phyloP scores from a whole-genome alignment of 2,888 invertebrate species.

The Harpalus rubripes region DNA sequence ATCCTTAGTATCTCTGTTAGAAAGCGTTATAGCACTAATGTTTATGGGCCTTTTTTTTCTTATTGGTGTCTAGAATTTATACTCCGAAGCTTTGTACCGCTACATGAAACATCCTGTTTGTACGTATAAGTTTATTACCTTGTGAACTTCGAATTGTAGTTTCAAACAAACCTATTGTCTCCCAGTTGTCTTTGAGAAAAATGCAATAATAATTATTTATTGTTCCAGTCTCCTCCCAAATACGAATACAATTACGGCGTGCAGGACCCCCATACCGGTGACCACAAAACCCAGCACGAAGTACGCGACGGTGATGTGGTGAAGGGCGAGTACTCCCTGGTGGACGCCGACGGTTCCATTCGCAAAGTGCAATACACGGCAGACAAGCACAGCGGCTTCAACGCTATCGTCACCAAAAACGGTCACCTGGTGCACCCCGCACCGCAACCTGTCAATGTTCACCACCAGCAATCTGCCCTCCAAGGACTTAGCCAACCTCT shows the following conservation, averaged over 20 bases:
- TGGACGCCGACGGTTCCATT: slow-evolving; percentile 54
- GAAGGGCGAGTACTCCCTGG: slow-evolving; percentile 57
- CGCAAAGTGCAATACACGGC: slow-evolving; percentile 60
- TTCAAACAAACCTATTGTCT: no score
- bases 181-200: no score
- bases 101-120: no score
- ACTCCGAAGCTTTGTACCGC: no score
- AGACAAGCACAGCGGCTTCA: slow-evolving; percentile 56
- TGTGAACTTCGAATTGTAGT: no score
- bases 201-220: no score
- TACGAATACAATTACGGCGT: slow-evolving; percentile 60
- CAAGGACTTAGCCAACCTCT: slow-evolving; percentile 1
- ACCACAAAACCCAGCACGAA: slow-evolving; percentile 55
- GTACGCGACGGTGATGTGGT: slow-evolving; percentile 56
- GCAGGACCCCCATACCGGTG: slow-evolving; percentile 53
- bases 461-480: slow-evolving; percentile 11
- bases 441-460: neutral
- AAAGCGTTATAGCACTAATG: no score
- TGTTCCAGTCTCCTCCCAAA: slow-evolving; percentile 34
- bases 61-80: no score
- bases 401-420: slow-evolving; percentile 55
- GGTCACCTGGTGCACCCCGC: slow-evolving; percentile 51
- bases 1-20: no score
- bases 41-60: no score
- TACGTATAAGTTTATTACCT: no score